Conservation (phyloP, 1,140 invertebrate genomes). For the Bombus balteatus region DNA sequence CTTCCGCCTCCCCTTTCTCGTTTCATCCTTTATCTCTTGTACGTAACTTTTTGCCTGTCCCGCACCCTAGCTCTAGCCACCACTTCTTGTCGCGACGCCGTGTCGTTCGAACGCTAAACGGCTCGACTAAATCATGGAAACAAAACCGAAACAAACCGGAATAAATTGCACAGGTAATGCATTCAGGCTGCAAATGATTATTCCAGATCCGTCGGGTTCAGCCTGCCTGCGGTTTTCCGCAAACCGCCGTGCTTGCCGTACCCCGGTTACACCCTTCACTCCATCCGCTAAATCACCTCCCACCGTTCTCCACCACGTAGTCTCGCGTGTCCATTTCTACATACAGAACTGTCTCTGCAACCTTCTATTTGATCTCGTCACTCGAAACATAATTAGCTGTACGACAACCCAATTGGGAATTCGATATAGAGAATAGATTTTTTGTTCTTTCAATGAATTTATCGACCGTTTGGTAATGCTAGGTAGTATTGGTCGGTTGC, state of each 20-base stretch:
- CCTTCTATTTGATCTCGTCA: slow-evolving; percentile 76
- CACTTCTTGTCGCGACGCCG: not conserved
- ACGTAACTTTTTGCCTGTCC: not conserved
- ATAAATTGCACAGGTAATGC: slow-evolving; percentile 80
- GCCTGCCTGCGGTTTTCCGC: slow-evolving; percentile 77
- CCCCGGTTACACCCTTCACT: slow-evolving; percentile 61
- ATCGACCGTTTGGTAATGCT: not conserved
- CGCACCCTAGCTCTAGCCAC: not conserved
- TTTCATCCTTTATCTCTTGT: slow-evolving; percentile 1
- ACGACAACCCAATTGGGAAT: slow-evolving; percentile 70
- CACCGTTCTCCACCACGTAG: slow-evolving; percentile 43
- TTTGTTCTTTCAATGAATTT: not conserved
- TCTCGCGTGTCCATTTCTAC: slow-evolving; percentile 61
- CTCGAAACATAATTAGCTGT: slow-evolving; percentile 70
- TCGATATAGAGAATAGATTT: slow-evolving; percentile 36
- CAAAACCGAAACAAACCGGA: slow-evolving; percentile 79
- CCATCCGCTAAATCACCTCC: slow-evolving; percentile 40
- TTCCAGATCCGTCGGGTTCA: slow-evolving; percentile 78
- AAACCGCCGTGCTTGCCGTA: slow-evolving; percentile 74
- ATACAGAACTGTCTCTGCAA: slow-evolving; percentile 62
- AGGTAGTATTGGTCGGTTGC: no score
- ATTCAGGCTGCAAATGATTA: slow-evolving; percentile 81
- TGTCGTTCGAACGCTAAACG: slow-evolving; percentile 28
- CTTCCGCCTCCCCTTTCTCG: not conserved
- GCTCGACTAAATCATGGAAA: slow-evolving; percentile 76